phyloP scores from a whole-genome alignment of 2,888 invertebrate species.

The Lottia gigantea region DNA sequence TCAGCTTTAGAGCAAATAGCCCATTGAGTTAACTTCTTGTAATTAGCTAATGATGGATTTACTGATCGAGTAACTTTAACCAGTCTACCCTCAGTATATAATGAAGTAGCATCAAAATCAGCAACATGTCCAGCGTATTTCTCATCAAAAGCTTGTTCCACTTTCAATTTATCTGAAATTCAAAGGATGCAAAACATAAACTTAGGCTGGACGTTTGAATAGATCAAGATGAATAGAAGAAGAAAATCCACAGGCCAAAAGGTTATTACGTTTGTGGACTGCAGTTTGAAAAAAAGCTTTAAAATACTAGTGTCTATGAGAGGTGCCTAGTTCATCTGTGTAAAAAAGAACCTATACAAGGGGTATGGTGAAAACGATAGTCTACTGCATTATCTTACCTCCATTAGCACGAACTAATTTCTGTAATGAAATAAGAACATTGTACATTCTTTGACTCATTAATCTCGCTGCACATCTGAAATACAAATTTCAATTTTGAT shows the following conservation, averaged over 20 bases:
- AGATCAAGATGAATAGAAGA: too few relatives aligned
- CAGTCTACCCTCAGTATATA: slow-evolving; percentile 46
- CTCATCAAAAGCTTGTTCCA: slow-evolving; percentile 47
- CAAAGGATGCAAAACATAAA: too few relatives aligned
- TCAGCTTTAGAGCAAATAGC: slow-evolving; percentile 49
- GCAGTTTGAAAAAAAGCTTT: too few relatives aligned
- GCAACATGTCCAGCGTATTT: slow-evolving; percentile 33
- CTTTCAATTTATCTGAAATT: slow-evolving; percentile 34
- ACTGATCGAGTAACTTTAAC: slow-evolving; percentile 30
- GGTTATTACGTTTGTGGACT: too few relatives aligned
- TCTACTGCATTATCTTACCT: slow-evolving; percentile 8
- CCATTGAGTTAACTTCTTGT: slow-evolving; percentile 35
- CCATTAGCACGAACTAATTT: slow-evolving; percentile 26
- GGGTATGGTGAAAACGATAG: too few relatives aligned
- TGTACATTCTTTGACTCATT: slow-evolving; percentile 44
- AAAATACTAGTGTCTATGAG: too few relatives aligned
- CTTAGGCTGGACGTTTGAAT: too few relatives aligned
- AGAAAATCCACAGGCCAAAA: too few relatives aligned
- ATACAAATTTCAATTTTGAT: neutral
- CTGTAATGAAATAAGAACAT: slow-evolving; percentile 41
- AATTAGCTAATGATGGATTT: slow-evolving; percentile 23
- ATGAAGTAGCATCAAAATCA: slow-evolving; percentile 18
- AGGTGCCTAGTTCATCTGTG: too few relatives aligned
- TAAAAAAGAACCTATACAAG: too few relatives aligned
- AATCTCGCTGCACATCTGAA: slow-evolving; percentile 47